Conservation (phyloP, 2,113 vertebrate genomes). For the Coryphaenoides rupestris region DNA sequence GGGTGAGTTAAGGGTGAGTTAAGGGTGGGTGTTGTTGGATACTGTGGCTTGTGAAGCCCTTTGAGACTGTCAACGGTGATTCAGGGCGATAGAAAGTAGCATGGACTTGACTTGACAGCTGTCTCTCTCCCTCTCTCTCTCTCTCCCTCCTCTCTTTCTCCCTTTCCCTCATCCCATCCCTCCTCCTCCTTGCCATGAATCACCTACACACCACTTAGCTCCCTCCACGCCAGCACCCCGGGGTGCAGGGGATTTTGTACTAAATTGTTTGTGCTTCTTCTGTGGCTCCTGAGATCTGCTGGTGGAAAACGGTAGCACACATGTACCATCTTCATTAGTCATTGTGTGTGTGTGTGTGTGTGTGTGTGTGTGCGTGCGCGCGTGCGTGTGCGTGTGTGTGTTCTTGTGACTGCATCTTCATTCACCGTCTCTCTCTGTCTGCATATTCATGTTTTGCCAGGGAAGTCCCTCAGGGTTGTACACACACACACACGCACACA, state of each 20-base stretch:
- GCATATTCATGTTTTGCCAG: no score
- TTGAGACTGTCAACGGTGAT: no score
- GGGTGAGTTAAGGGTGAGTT: no score
- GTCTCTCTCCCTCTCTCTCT: neutral
- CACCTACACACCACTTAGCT: neutral
- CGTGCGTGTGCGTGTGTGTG: neutral
- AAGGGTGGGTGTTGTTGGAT: no score
- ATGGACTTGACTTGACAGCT: neutral
- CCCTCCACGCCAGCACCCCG: neutral
- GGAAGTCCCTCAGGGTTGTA: neutral
- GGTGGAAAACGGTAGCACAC: no score
- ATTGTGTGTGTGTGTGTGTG: conserved; percentile 4
- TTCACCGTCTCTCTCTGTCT: no score
- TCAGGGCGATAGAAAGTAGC: no score
- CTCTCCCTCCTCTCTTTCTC: neutral
- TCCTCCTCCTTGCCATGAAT: neutral
- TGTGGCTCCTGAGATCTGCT: conserved; percentile 5
- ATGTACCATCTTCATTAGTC: conserved; percentile 24
- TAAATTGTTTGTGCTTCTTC: conserved; percentile 18
- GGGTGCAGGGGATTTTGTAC: conserved; percentile 12
- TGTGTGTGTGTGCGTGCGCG: neutral
- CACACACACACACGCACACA: no score
- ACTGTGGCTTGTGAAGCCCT: no score
- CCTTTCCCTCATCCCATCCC: neutral
- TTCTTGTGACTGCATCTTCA: no score